Conservation (phyloP, 1,140 invertebrate genomes). For the Tetragnatha versicolor region DNA sequence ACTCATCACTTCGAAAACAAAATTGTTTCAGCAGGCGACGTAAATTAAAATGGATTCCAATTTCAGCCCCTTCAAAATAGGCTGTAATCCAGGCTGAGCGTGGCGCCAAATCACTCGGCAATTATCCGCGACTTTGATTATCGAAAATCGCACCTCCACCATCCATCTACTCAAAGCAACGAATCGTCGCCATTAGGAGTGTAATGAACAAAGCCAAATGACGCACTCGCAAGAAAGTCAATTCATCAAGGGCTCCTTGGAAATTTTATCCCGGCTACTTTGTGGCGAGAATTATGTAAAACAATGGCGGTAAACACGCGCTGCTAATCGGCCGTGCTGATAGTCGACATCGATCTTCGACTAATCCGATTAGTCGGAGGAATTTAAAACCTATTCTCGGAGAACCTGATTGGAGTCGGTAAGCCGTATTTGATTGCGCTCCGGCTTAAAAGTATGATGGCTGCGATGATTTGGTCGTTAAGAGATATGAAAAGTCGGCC, state of each 20-base stretch:
- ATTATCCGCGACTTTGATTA: slow-evolving; percentile 15
- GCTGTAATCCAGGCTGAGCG: slow-evolving; percentile 9
- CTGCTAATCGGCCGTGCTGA: slow-evolving; percentile 8
- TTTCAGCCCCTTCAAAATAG: neutral
- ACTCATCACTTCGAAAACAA: neutral
- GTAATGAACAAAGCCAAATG: slow-evolving; percentile 26
- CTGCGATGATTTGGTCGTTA: neutral
- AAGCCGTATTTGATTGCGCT: neutral
- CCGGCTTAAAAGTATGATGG: neutral
- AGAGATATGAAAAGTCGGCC: neutral
- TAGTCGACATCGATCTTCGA: neutral
- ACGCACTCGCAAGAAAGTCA: slow-evolving; percentile 21
- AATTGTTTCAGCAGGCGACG: neutral
- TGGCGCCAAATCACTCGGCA: neutral
- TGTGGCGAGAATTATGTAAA: slow-evolving; percentile 26
- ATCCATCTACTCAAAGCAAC: slow-evolving; percentile 22
- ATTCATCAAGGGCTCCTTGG: slow-evolving; percentile 25
- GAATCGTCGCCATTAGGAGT: slow-evolving; percentile 18
- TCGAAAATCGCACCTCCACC: slow-evolving; percentile 16
- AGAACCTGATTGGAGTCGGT: neutral
- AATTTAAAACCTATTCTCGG: slow-evolving; percentile 6
- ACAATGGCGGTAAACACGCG: slow-evolving; percentile 10
- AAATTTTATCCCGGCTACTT: neutral
- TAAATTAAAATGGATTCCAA: neutral
- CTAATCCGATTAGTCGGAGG: neutral